Evolutionary conservation across 2,888 invertebrate genomes (phyloP).

Genomic region (Lucinisca nassula): DNA sequence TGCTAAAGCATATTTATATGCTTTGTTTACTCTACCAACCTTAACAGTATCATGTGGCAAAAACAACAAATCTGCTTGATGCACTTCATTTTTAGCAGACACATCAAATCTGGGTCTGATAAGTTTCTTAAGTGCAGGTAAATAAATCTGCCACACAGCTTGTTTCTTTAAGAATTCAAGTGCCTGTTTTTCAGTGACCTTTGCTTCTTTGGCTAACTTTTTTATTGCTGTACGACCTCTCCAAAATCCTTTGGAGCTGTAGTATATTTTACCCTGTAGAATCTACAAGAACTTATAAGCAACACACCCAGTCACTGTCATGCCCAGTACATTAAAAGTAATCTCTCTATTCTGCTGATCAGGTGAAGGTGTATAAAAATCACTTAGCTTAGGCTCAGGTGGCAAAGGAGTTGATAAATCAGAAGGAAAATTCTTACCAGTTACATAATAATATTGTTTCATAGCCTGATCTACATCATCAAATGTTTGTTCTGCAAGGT

Average conservation of each 20-base stretch:
- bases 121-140: constrained; percentile 57
- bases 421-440: constrained; percentile 48
- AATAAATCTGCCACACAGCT: constrained; percentile 62
- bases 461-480: constrained; percentile 51
- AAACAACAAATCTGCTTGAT: constrained; percentile 60
- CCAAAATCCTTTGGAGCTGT: constrained; percentile 53
- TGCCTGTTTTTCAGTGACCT: constrained; percentile 38
- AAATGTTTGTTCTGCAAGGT: constrained; percentile 48
- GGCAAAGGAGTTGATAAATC: background rate
- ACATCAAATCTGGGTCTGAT: constrained; percentile 62
- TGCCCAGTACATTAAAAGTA: background rate
- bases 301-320: constrained; percentile 9
- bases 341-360: constrained; percentile 35
- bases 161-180: too few relatives aligned
- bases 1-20: constrained; percentile 65
- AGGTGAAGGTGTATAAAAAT: constrained; percentile 29
- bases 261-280: constrained; percentile 39
- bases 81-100: constrained; percentile 46
- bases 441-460: constrained; percentile 47
- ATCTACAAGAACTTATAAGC: constrained; percentile 10
- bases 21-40: constrained; percentile 23
- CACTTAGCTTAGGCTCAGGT: constrained; percentile 20
- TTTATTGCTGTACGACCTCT: constrained; percentile 41
- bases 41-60: constrained; percentile 53
- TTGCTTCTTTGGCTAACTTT: constrained; percentile 49